Base-by-base conservation (phyloP, 2,797 vertebrate genomes). In the Spinibarbus caldwelli region DNA sequence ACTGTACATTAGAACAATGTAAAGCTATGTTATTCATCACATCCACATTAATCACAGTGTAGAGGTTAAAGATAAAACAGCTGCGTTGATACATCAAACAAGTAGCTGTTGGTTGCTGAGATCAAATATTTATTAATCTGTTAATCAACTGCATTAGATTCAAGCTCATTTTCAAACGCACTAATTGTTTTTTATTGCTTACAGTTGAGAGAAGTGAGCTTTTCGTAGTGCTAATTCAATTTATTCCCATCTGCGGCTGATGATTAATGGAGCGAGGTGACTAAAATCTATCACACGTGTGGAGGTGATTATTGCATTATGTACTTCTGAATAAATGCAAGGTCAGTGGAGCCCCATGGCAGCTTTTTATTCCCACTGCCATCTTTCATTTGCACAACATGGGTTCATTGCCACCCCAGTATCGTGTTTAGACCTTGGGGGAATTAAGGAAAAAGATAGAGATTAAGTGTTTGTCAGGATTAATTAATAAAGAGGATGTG, bases 271-370 rank as follows among this genome's bases (percentile, higher is more conserved):
- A 82, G 43, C 73, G 36, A 66, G 76, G 47, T 64, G 66, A 78
- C 45, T 66, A 67, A 89, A 90, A 93, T 93, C 90, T 89, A 91
- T 93, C 91, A 92, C 83, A 86, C 86, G 89, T 80, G 83, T 45
- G 78, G 87, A 89, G 91, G 88, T 90, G 90, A 92, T 93, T 92
- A 88, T 93, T 94, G 92, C 72, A 91, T 93, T 89, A 92, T 85
- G 75, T 89, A 89, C 86, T 89, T 92, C 66, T 85, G 89, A 87
- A 73, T 89, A 87, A 87, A 84, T 75, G 54, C 87, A 89, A 78
- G 89, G 88, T 93, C 86, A 89, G 78, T 80, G 87, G 26, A 85
- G 82, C 80, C 83, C 66, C 71, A 80, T 86, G 80, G 6, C 1
- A 36, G 21, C 49, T 89, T 79, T 91, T 92, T 92, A 91, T 88